Evolutionary conservation across 2,888 invertebrate species (phyloP).

Genomic region (Cephalotes varians): DNA sequence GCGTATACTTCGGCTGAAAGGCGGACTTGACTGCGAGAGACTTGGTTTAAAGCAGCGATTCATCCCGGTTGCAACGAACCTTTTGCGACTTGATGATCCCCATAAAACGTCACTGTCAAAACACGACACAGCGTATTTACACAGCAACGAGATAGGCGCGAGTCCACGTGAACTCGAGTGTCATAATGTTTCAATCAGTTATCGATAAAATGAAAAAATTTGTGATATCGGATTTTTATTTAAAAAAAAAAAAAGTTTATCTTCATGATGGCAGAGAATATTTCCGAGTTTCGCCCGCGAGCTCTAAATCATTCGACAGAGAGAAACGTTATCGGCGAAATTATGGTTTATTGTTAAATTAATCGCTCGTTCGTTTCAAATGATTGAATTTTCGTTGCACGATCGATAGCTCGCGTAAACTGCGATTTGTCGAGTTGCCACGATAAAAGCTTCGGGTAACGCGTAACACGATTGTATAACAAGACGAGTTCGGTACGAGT

Average conservation of each 20-base stretch:
- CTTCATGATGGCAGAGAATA: background rate
- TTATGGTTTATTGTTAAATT: conserved; percentile 13
- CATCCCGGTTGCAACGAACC: conserved; percentile 23
- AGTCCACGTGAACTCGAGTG: background rate
- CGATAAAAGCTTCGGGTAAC: background rate
- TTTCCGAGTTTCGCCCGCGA: background rate
- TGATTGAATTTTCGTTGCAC: conserved; percentile 16
- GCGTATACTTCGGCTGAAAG: conserved; percentile 27
- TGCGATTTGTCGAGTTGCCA: background rate
- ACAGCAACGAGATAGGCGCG: background rate
- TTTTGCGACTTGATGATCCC: background rate
- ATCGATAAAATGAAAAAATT: background rate
- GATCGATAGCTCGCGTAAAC: conserved; percentile 18
- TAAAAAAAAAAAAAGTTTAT: background rate
- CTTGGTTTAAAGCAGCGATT: conserved; percentile 30
- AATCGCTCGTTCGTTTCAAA: background rate
- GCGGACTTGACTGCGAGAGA: conserved; percentile 52
- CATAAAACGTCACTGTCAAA: conserved; percentile 34
- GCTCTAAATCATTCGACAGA: background rate
- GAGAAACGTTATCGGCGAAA: background rate
- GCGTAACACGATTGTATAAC: conserved; percentile 68
- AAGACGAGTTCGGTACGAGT: conserved; percentile 45
- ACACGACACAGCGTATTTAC: conserved; percentile 16
- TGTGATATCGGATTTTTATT: background rate
- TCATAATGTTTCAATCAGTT: background rate